These are phyloP conservation scores for Nycticryphes semicollaris DNA, from an alignment of 2,113 vertebrate genomes.

Conservation along the genomic window DNA sequence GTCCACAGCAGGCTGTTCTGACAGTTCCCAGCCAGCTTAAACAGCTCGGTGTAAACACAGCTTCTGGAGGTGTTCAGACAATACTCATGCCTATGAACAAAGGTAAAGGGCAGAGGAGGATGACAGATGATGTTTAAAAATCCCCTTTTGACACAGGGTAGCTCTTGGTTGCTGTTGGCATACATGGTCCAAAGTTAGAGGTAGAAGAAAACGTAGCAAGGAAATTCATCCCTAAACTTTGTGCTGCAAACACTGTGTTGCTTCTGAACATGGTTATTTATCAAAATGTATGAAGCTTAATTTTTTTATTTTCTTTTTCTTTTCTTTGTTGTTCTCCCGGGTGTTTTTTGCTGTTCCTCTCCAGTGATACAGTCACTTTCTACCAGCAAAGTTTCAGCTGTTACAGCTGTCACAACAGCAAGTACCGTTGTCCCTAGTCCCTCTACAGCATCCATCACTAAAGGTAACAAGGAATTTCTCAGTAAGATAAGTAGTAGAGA, in stretches of 20 bases:
- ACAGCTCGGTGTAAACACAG: constrained; percentile 84
- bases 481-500: neutral
- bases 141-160: constrained; percentile 46
- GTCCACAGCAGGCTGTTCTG: constrained; percentile 89
- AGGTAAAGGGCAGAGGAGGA: constrained; percentile 76
- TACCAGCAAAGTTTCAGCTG: constrained; percentile 69
- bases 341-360: neutral
- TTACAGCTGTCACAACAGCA: constrained; percentile 63
- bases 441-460: constrained; percentile 52
- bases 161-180: constrained; percentile 17
- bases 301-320: neutral
- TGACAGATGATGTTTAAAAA: constrained; percentile 50
- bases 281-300: neutral
- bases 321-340: neutral
- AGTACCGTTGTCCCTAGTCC: constrained; percentile 47
- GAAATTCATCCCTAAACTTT: constrained; percentile 27
- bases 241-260: constrained; percentile 9
- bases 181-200: neutral
- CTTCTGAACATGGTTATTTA: constrained; percentile 19
- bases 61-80: constrained; percentile 86
- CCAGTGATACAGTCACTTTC: constrained; percentile 79
- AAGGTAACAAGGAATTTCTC: constrained; percentile 70
- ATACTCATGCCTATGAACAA: constrained; percentile 94
- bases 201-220: constrained; percentile 30
- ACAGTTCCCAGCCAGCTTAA: constrained; percentile 95